phyloP scores from a whole-genome alignment of 2,888 invertebrate genomes.

The Oithona nana region DNA sequence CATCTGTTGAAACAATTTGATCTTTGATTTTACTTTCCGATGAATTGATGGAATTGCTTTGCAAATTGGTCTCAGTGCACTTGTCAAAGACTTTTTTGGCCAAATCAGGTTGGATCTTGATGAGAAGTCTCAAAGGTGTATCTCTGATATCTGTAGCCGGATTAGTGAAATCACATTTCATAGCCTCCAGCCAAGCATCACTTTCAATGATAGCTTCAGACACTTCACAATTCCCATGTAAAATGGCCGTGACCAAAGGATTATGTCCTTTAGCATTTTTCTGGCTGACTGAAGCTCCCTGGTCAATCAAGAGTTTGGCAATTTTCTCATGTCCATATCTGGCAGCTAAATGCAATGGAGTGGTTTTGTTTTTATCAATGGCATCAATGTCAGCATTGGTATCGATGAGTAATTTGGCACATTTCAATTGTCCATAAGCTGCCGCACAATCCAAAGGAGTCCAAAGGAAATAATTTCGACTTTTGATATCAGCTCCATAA shows the following conservation, averaged over 20 bases:
- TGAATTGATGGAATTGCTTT: slow-evolving; percentile 15
- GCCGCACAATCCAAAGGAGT: slow-evolving; percentile 29
- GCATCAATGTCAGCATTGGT: slow-evolving; percentile 21
- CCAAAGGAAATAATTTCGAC: slow-evolving; percentile 29
- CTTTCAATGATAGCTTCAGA: slow-evolving; percentile 29
- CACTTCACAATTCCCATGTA: slow-evolving; percentile 26
- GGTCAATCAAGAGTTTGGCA: slow-evolving; percentile 26
- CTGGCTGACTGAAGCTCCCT: slow-evolving; percentile 23
- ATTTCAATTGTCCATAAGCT: slow-evolving; percentile 24
- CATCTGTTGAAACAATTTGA: slow-evolving; percentile 19
- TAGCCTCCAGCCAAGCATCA: slow-evolving; percentile 28
- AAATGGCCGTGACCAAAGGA: slow-evolving; percentile 21
- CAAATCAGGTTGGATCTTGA: slow-evolving; percentile 30
- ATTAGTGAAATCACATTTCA: slow-evolving; percentile 27
- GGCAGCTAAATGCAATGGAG: slow-evolving; percentile 29
- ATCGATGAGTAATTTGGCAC: slow-evolving; percentile 22
- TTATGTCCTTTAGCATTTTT: slow-evolving; percentile 25
- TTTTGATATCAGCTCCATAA: slow-evolving; percentile 27
- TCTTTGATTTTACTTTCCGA: not conserved
- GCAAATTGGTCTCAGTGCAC: slow-evolving; percentile 20
- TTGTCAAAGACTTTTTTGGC: slow-evolving; percentile 23
- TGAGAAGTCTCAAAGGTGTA: slow-evolving; percentile 33
- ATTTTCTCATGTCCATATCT: slow-evolving; percentile 28
- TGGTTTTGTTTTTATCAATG: slow-evolving; percentile 22
- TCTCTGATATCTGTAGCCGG: slow-evolving; percentile 24